A percentile compares a stretch with the other conserved stretches of the same genome.
Evolutionary conservation across 2,113 vertebrate species (phyloP).

Genomic region (Gracilinanus agilis): DNA sequence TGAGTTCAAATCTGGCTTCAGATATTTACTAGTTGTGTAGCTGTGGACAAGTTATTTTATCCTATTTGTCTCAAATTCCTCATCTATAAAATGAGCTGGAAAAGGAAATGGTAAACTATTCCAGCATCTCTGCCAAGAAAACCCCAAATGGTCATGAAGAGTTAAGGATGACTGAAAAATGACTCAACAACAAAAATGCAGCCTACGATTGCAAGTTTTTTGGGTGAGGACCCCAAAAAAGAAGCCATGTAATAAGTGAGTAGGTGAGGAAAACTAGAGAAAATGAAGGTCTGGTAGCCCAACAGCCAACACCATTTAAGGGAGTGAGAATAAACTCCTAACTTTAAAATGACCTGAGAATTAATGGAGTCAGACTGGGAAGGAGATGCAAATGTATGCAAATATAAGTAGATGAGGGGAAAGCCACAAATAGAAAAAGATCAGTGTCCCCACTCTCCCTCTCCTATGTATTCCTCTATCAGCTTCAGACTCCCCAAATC

Average conservation of each 20-base stretch:
- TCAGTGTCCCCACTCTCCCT: neutral
- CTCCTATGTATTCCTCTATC: too few relatives aligned
- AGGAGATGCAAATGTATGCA: conserved; percentile 42
- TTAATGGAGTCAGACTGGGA: neutral
- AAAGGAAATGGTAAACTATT: neutral
- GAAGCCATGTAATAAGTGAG: neutral
- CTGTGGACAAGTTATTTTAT: neutral
- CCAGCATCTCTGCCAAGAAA: neutral
- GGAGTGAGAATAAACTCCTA: neutral
- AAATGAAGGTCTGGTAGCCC: neutral
- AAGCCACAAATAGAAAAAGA: neutral
- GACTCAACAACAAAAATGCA: neutral
- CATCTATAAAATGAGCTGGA: neutral
- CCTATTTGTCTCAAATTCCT: neutral
- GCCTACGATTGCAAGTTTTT: too few relatives aligned
- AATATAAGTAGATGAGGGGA: neutral
- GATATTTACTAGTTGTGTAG: neutral
- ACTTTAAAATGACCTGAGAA: conserved; percentile 7
- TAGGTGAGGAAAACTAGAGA: neutral
- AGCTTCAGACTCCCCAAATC: neutral
- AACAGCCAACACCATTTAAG: neutral
- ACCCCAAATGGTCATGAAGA: neutral
- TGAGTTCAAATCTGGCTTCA: neutral
- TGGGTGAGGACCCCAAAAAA: neutral
- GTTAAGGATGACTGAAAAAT: neutral